These are phyloP conservation scores for Cairina moschata DNA, from an alignment of 2,113 vertebrate species.

Conservation along the genomic window DNA sequence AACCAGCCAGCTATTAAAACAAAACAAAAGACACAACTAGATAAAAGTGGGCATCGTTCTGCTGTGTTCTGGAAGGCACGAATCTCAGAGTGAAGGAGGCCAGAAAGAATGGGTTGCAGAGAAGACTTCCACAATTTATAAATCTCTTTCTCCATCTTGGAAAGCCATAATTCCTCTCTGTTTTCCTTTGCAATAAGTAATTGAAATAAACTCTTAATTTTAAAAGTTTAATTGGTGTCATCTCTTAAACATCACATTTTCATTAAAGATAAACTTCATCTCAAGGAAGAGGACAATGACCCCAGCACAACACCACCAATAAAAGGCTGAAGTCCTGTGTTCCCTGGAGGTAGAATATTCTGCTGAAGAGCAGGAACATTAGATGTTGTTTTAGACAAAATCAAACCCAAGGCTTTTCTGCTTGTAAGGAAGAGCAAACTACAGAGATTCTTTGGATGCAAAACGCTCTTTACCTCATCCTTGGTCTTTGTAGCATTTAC, in stretches of 20 bases:
- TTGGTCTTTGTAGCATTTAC: neutral
- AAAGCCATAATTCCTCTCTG: neutral
- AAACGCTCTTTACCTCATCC: neutral
- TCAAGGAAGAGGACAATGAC: neutral
- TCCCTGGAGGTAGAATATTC: neutral
- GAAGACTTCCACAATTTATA: neutral
- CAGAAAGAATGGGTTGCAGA: neutral
- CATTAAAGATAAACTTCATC: neutral
- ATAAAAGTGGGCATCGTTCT: neutral
- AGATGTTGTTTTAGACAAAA: neutral
- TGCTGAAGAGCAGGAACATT: neutral
- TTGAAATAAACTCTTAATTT: neutral
- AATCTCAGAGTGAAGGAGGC: neutral
- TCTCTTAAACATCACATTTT: neutral
- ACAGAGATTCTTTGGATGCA: neutral
- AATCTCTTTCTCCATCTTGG: neutral
- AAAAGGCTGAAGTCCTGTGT: neutral
- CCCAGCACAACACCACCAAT: neutral
- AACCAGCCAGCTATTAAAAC: neutral
- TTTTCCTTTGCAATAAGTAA: neutral
- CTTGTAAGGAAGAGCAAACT: neutral
- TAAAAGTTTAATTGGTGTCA: neutral
- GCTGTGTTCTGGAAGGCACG: neutral
- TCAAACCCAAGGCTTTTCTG: neutral
- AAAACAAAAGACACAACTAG: neutral